A percentile compares a stretch with the other conserved stretches of the same genome.
Conservation (phyloP, 2,888 invertebrate genomes). For the Leptodirus hochenwartii region DNA sequence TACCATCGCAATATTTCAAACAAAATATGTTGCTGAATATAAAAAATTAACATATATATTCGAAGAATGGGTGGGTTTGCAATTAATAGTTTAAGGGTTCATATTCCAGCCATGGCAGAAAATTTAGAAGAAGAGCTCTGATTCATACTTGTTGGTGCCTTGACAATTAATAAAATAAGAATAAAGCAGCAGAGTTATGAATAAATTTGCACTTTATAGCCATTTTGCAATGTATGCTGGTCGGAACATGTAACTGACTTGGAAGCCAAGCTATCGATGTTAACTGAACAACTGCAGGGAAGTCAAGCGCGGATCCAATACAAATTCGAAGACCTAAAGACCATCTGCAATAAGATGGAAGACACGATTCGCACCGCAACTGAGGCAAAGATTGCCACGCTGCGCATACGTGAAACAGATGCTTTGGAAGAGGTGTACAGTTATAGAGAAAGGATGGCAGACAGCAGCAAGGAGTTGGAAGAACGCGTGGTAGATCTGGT, state of each 20-base stretch:
- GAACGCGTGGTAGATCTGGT: too few relatives aligned
- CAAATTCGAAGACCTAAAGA: slow-evolving; percentile 37
- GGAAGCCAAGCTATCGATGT: slow-evolving; percentile 34
- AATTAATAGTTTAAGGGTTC: too few relatives aligned
- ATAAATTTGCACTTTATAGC: slow-evolving; percentile 25
- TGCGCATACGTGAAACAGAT: slow-evolving; percentile 28
- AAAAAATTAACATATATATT: too few relatives aligned
- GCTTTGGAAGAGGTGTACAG: slow-evolving; percentile 27
- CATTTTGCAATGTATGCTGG: slow-evolving; percentile 42
- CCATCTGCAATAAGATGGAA: slow-evolving; percentile 33
- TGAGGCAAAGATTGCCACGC: slow-evolving; percentile 32
- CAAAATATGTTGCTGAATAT: too few relatives aligned
- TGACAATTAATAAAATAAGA: background rate
- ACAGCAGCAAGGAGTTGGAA: too few relatives aligned
- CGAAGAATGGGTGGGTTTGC: too few relatives aligned
- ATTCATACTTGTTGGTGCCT: too few relatives aligned
- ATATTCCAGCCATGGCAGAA: too few relatives aligned
- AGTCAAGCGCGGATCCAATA: slow-evolving; percentile 33
- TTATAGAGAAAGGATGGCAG: too few relatives aligned
- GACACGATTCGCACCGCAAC: slow-evolving; percentile 33
- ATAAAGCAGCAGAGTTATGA: background rate
- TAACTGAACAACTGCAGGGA: slow-evolving; percentile 35
- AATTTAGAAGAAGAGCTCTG: too few relatives aligned
- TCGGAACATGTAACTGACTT: slow-evolving; percentile 38
- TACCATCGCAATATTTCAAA: too few relatives aligned